Percentiles rank a stretch among this genome's conserved stretches.
Evolutionary conservation across 2,888 invertebrate genomes (phyloP).

Genomic region (Drosophila atripex): DNA sequence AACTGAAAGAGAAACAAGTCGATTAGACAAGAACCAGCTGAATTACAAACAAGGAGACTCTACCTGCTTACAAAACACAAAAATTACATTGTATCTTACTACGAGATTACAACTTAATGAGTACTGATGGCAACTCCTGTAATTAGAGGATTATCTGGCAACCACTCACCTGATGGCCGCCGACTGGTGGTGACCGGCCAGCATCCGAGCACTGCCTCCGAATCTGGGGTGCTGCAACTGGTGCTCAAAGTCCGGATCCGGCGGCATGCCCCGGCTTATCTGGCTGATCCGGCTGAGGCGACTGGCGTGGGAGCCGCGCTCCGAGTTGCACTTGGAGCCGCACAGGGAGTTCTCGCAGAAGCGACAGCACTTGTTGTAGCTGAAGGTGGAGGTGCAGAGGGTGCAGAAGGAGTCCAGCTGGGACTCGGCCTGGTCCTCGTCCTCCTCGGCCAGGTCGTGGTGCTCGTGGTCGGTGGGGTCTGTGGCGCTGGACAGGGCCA

Average conservation of each 20-base stretch:
- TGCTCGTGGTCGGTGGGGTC: constrained; percentile 5
- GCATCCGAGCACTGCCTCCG: constrained; percentile 37
- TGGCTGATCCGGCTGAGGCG: constrained; percentile 55
- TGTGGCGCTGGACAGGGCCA: constrained; percentile 7
- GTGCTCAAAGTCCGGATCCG: constrained; percentile 26
- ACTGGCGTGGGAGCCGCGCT: constrained; percentile 67
- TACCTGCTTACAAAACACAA: too few relatives aligned
- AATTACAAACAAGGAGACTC: too few relatives aligned
- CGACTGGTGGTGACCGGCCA: constrained; percentile 39
- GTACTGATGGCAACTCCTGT: not conserved
- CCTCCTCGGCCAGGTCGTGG: constrained; percentile 13
- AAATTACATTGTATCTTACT: not conserved
- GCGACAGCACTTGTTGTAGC: constrained; percentile 83
- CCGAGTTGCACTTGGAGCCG: constrained; percentile 82
- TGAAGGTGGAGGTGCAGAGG: constrained; percentile 83
- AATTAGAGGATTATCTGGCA: not conserved
- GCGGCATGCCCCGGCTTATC: constrained; percentile 9
- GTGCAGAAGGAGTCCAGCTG: constrained; percentile 83
- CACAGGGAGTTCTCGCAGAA: constrained; percentile 82
- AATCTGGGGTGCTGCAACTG: constrained; percentile 43
- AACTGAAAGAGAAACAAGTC: too few relatives aligned
- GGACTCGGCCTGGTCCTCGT: constrained; percentile 64
- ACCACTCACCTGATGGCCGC: constrained; percentile 52
- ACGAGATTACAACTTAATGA: not conserved
- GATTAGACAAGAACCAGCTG: too few relatives aligned